Base-by-base conservation (phyloP, 2,797 vertebrate genomes). In the Spinus pinus region DNA sequence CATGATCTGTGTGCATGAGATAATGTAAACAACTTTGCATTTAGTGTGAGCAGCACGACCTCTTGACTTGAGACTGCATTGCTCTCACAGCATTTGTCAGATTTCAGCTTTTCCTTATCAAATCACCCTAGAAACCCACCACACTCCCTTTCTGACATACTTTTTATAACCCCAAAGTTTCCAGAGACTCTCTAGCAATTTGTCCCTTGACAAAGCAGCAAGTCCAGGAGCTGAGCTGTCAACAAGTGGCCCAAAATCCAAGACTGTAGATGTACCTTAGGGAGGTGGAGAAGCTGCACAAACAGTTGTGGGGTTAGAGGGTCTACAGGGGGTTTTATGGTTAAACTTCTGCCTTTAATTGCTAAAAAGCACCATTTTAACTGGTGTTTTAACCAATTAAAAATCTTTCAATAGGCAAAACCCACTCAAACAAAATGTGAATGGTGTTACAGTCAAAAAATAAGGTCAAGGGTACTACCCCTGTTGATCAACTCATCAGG, bases 401-500 rank as follows among this genome's bases (percentile, higher is more conserved):
- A 53, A 51, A 37, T 57, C 30, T 79, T 82, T 58, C 23, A 47
- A 21, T 5, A 15, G 25, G 47, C 21, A 67, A 54, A 83, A 44
- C 28, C 0, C 7, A 17, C 21, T 75, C 18, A 64, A 54, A 81
- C 69, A 60, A 82, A 93, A 67, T 47, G 53, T 74, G 33, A 87
- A 65, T 78, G 39, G 41, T 74, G 46, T 75, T 87, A 60, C n/a
- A 79, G 67, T 88, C 75, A 80, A 69, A 95, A 95, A 47, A 46
- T 70, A 33, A 72, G n/a, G 24, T 54, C 25, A 90, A 79, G 9
- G 80, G 16, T 49, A 37, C 86, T 83, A 56, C 18, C 37, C 4
- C 35, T 79, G n/a, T 87, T 35, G 18, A 15, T 78, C 24, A 54
- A 17, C 22, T 58, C 31, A 17, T 47, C 14, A 12, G 30, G 41